A percentile compares a stretch with the other conserved stretches of the same genome.
Conservation (phyloP, 2,113 vertebrate genomes). For the Macaca mulatta region DNA sequence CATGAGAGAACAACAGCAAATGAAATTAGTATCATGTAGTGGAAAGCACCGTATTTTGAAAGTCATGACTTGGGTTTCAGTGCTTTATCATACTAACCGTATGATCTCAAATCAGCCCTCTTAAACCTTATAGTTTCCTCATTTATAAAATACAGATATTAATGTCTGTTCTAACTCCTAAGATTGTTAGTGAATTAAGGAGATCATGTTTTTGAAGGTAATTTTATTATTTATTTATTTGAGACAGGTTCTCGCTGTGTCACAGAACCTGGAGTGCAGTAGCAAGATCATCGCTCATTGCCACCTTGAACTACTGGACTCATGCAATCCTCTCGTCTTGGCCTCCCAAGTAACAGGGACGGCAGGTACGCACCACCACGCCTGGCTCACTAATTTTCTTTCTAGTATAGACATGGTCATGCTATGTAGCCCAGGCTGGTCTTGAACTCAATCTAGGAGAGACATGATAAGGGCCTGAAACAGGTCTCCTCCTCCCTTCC, state of each 20-base stretch:
- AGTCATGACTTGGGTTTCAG: neutral
- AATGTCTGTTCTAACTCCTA: constrained; percentile 20
- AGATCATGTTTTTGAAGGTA: neutral
- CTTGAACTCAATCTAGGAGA: neutral
- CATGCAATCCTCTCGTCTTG: no score
- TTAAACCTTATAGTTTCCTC: neutral
- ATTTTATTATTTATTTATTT: neutral
- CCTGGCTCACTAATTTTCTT: no score
- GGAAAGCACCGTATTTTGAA: neutral
- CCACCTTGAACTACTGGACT: no score
- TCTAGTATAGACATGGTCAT: no score
- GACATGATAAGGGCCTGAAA: neutral
- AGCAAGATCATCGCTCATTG: no score
- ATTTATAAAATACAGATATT: neutral
- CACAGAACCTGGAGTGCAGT: no score
- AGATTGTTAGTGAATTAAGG: constrained; percentile 13
- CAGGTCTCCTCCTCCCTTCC: neutral
- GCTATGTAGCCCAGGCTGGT: no score
- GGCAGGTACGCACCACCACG: no score
- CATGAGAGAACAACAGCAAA: neutral
- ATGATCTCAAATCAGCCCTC: neutral
- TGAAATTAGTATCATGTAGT: neutral
- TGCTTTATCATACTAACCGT: neutral
- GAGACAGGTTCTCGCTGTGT: no score
- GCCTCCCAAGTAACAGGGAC: no score